Evolutionary conservation across 2,888 invertebrate species (phyloP), one percentile per base, ranked within the genome.

Genomic region (Yponomeuta malinellus): DNA sequence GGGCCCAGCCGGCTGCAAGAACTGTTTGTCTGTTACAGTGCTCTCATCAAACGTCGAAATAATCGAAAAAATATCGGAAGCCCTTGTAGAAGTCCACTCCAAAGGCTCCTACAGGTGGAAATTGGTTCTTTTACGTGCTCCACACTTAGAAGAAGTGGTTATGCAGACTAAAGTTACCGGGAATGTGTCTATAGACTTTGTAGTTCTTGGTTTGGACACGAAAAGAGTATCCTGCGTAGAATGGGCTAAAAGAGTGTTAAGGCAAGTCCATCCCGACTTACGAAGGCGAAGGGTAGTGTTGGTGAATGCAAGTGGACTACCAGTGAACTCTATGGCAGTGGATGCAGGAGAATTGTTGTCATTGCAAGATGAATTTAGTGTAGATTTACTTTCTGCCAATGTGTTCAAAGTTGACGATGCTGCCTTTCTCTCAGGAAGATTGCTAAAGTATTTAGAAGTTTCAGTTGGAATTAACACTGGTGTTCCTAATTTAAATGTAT

Each of bases 401-500:
- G 82, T 89, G 10, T 82, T 78, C 63, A 83, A 82, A 67, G 63
- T 72, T 43, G 83, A 84, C 37, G 86, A 86, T 74, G 83, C 83
- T 4, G 63, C 74, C 5, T 83, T 81, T 73, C 76, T 92, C 67
- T 90, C 91, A 2, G 80, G 77, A 71, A 85, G 84, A 74, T 77
- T 92, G 48, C 73, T 92, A 3, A 88, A 84, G 74, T 89, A 89
- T 72, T 77, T 92, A 70, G 87, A 90, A 85, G 87, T 88, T 12
- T 83, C 88, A 66, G 66, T 90, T 73, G 92, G 92, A 76, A 76
- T 86, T 43, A 83, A 83, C 67, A 90, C 90, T 75, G 92, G 92
- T 72, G 82, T 92, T 72, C 92, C 92, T 37, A 90, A 90, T 78
- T 71, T 92, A 71, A 88, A 90, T 82, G 78, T 89, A 68, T 88